Base-by-base conservation (phyloP, 37 sponge, comb jelly and placozoan species). In the Axinella damicornis region DNA sequence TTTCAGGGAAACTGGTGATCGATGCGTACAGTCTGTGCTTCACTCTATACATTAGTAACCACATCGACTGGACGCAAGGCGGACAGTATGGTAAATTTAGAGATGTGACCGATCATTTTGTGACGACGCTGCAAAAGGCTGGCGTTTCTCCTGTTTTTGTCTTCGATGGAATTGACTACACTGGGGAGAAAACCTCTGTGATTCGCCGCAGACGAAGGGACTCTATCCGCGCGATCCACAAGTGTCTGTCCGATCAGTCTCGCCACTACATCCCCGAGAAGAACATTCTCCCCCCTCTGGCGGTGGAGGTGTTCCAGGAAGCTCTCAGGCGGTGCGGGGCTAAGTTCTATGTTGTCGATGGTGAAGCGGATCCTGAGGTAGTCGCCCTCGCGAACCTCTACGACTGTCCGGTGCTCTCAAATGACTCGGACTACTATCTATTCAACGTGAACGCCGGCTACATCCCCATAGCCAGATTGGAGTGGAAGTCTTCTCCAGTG, bases 81-180 rank as follows among this genome's bases (percentile, higher is more conserved):
- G 95, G 95, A 12, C 87, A 95, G 69, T 95, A 92, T 60, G 38
- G 54, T 19, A 74, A 92, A 39, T 81, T 78, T 30, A 2, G 56
- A 22, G 39, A 24, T 9, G 54, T 16, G 25, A 20, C 85, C 12
- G 32, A 37, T 18, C 55, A 62, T 20, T 92, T 92, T 30, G 76
- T 91, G 38, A 63, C 17, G 33, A 52, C 41, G 25, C 71, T 95
- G 63, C 73, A 31, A 1, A 31, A 21, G 18, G 54, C 76, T 5
- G 76, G 60, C 14, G 62, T 95, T 19, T 20, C 21, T 22, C 77
- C 86, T 20, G 55, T 92, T 24, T 82, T 95, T 57, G 80, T 95
- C 1, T 80, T 92, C 25, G 96, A 95, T 82, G 96, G 96, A 12
- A 56, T 56, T 56, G 57, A 56, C 18, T 56, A 56, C 18, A 18